phyloP scores from a whole-genome alignment of 1,140 invertebrate genomes.

The Daktulosphaira vitifoliae region DNA sequence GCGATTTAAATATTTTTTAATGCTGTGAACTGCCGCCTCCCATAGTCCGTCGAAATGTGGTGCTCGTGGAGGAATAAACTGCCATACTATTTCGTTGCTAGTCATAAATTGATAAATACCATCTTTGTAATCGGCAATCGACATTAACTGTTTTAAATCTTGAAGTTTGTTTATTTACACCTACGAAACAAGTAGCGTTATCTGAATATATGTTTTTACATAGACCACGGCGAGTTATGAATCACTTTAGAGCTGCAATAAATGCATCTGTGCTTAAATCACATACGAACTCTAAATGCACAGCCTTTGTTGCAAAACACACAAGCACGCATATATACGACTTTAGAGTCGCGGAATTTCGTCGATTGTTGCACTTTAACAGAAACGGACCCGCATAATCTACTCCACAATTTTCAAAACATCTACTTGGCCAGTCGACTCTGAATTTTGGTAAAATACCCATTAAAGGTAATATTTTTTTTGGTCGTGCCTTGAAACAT shows the following conservation, averaged over 20 bases:
- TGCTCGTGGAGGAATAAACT: slow-evolving; percentile 44
- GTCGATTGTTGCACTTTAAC: not conserved
- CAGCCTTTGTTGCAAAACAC: slow-evolving; percentile 40
- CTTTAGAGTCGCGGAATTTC: slow-evolving; percentile 30
- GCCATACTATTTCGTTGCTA: slow-evolving; percentile 42
- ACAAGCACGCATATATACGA: slow-evolving; percentile 39
- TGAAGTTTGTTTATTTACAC: slow-evolving; percentile 35
- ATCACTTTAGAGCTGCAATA: slow-evolving; percentile 41
- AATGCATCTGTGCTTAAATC: slow-evolving; percentile 38
- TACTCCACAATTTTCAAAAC: slow-evolving; percentile 8
- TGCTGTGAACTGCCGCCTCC: slow-evolving; percentile 43
- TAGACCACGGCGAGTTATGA: slow-evolving; percentile 41
- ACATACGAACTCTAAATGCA: slow-evolving; percentile 41
- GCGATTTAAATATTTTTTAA: slow-evolving; percentile 42
- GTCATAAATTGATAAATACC: not conserved
- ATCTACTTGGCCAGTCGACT: not conserved
- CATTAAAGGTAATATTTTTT: not conserved
- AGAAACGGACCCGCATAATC: slow-evolving; percentile 10
- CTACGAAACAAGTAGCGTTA: slow-evolving; percentile 44
- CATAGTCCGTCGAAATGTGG: slow-evolving; percentile 45
- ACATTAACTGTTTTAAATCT: not conserved
- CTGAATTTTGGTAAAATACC: not conserved
- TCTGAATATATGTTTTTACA: slow-evolving; percentile 41
- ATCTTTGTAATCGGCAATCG: not conserved
- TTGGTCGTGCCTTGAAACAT: not conserved